Base-by-base conservation (phyloP, 2,888 invertebrate species). In the Microctonus aethiopoides region DNA sequence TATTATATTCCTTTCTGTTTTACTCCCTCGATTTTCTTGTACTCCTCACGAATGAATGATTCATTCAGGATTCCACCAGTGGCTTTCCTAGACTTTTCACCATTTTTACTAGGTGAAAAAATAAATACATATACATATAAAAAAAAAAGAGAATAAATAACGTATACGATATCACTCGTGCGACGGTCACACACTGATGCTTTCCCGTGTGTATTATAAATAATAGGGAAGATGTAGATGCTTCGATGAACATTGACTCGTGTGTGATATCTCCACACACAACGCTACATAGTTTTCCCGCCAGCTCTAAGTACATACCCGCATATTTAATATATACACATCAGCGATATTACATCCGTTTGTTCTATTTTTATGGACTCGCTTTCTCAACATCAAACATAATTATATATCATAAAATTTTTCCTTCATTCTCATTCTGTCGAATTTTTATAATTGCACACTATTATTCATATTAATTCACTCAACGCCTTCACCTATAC, bases 21-120 rank as follows among this genome's bases (percentile, higher is more conserved):
- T 46, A 6, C 16, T 20, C 16, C 16, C 7, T 16, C 6, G 1
- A 16, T 46, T 20, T 46, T 16, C 9, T 46, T n/a, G 7, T 16
- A 16, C 16, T n/a, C 7, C 63, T 62, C 41, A 32, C 56, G 63
- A 46, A 56, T 68, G 68, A 68, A 63, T 63, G 68, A 68, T 68
- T 68, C 68, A 68, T 68, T 68, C 68, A 63, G 57, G 46, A 68
- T 68, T 68, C 68, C 56, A 46, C 41, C 68, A 39, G 56, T 62
- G 46, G 26, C 46, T 68, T 63, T 63, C 46, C 68, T 54, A 41
- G 46, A 54, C 22, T 16, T 62, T 20, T 46, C 41, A 29, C 7
- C 3, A 29, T 29, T 7, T 7, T 34, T 59, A 16, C 59, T 20
- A 34, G 20, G 20, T 11, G 34, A 16, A 29, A 13, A 16, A 11